Evolutionary conservation across 1,140 invertebrate genomes (phyloP), one percentile per base, ranked within the genome.

Genomic region (Sinonovacula constricta): DNA sequence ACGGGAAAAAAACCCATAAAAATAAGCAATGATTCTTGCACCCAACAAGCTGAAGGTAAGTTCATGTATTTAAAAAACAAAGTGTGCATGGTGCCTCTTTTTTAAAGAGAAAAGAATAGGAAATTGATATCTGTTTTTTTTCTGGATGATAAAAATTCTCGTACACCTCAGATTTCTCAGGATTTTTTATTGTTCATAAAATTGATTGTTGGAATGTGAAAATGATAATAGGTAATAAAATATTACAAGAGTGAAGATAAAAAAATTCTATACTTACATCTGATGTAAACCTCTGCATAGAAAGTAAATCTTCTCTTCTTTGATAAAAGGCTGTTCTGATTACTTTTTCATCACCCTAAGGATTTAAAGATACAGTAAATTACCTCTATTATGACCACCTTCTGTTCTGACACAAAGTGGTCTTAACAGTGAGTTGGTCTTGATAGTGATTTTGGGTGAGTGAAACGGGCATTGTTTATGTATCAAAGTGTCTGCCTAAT

Each of bases 321-420:
- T 81, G 76, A 31, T 83, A 74, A 63, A 85, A 85, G 0, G 81
- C 83, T 24, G 79, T 68, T 14, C 63, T 34, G 33, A 85, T 85
- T 10, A 85, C 83, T 31, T 72, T 66, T 51, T 81, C 79, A 53
- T 83, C 78, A 30, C 79, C 81, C 83, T 85, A 14, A 60, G n/a
- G n/a, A n/a, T n/a, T n/a, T n/a, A n/a, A n/a, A n/a, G n/a, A n/a
- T n/a, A n/a, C n/a, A n/a, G n/a, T n/a, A n/a, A n/a, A n/a, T n/a
- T n/a, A n/a, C n/a, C n/a, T n/a, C n/a, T n/a, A n/a, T n/a, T n/a
- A n/a, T n/a, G n/a, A n/a, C n/a, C n/a, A n/a, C n/a, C n/a, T n/a
- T n/a, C n/a, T n/a, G n/a, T n/a, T n/a, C n/a, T n/a, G n/a, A n/a
- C n/a, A n/a, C n/a, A n/a, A n/a, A n/a, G n/a, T n/a, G n/a, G n/a